A percentile compares a stretch with the other conserved stretches of the same genome.
Evolutionary conservation across 2,888 invertebrate species (phyloP).

Genomic region (Marronus borbonicus): DNA sequence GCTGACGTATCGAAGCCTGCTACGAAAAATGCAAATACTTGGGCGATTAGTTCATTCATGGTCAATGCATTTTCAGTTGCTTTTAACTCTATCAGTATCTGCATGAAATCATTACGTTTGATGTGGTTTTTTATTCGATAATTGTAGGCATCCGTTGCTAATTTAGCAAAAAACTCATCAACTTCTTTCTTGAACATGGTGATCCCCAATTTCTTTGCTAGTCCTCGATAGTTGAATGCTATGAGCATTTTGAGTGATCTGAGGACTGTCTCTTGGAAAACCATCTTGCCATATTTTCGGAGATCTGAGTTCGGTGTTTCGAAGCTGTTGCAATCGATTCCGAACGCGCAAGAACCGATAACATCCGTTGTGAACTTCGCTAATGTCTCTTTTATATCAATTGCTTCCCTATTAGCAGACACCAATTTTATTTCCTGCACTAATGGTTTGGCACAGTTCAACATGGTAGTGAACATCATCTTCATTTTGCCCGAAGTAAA

Average conservation of each 20-base stretch:
- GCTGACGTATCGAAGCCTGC: slow-evolving; percentile 78
- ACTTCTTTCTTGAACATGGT: slow-evolving; percentile 56
- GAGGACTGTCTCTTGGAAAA: slow-evolving; percentile 58
- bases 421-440: slow-evolving; percentile 56
- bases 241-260: slow-evolving; percentile 53
- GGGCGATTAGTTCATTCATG: slow-evolving; percentile 67
- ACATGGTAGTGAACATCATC: slow-evolving; percentile 69
- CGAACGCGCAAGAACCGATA: slow-evolving; percentile 67
- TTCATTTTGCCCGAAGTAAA: slow-evolving; percentile 72
- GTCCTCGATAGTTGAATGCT: slow-evolving; percentile 48
- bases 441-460: slow-evolving; percentile 63
- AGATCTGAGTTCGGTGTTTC: slow-evolving; percentile 62
- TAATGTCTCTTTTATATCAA: slow-evolving; percentile 58
- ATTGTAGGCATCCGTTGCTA: slow-evolving; percentile 59
- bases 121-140: slow-evolving; percentile 56
- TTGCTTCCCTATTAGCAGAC: slow-evolving; percentile 19
- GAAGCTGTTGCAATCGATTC: slow-evolving; percentile 64
- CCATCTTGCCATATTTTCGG: slow-evolving; percentile 60
- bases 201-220: slow-evolving; percentile 52
- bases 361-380: slow-evolving; percentile 67
- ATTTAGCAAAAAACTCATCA: slow-evolving; percentile 58
- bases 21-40: slow-evolving; percentile 74
- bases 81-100: slow-evolving; percentile 64
- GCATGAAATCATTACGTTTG: slow-evolving; percentile 66
- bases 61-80: slow-evolving; percentile 55